Conservation (phyloP, 1,140 invertebrate genomes). For the Maconellicoccus hirsutus region DNA sequence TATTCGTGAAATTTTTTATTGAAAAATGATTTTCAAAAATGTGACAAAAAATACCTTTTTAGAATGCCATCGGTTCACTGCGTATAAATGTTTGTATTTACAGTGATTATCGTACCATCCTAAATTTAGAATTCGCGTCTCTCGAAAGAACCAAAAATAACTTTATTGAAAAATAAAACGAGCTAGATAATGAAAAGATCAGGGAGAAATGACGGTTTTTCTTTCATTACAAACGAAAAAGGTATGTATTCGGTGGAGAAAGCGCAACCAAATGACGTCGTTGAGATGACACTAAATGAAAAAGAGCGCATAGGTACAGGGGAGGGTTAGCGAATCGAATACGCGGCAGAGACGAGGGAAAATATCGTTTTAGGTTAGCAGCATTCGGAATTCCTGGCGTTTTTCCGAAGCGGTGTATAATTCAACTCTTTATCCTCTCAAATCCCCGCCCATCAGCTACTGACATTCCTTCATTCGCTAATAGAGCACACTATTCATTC, state of each 20-base stretch:
- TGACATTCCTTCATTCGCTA: slow-evolving; percentile 21
- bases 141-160: neutral
- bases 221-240: neutral
- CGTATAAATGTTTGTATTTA: no score
- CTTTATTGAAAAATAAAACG: neutral
- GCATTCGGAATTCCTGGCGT: slow-evolving; percentile 19
- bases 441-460: neutral
- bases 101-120: neutral
- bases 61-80: no score
- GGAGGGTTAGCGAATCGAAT: slow-evolving; percentile 2
- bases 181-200: neutral
- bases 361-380: slow-evolving; percentile 20
- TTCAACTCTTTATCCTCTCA: slow-evolving; percentile 15
- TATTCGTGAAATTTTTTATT: no score
- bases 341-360: neutral
- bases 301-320: neutral
- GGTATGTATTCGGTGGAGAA: neutral
- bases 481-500: slow-evolving; percentile 22
- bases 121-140: neutral
- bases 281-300: neutral
- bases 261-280: neutral
- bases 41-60: no score
- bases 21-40: no score
- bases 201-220: neutral
- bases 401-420: slow-evolving; percentile 12